Evolutionary conservation across 1,140 invertebrate species (phyloP).

Genomic region (Nasonia giraulti): DNA sequence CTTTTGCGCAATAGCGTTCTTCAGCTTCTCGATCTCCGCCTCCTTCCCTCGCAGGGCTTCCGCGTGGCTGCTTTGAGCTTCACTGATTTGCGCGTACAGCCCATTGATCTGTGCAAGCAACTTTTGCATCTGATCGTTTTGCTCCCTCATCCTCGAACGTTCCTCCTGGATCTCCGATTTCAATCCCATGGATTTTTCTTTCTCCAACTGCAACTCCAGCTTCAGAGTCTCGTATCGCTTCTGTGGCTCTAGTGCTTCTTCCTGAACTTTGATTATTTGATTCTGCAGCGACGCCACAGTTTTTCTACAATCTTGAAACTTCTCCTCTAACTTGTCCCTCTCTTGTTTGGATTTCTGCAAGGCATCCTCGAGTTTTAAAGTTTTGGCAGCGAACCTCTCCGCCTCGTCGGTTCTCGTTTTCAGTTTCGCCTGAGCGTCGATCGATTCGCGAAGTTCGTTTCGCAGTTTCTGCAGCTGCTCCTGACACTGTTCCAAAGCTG

Average conservation of each 20-base stretch:
- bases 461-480: conserved; percentile 63
- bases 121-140: conserved; percentile 61
- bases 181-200: conserved; percentile 57
- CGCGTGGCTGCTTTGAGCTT: conserved; percentile 60
- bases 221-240: conserved; percentile 64
- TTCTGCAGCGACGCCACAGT: conserved; percentile 60
- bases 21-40: conserved; percentile 60
- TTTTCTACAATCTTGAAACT: conserved; percentile 60
- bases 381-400: conserved; percentile 54
- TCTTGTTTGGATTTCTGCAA: conserved; percentile 62
- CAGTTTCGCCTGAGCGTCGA: conserved; percentile 55
- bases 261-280: conserved; percentile 57
- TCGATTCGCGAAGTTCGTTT: conserved; percentile 59
- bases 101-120: conserved; percentile 59
- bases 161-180: conserved; percentile 63
- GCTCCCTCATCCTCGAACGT: conserved; percentile 59
- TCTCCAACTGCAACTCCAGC: conserved; percentile 65
- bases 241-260: conserved; percentile 67
- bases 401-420: conserved; percentile 57
- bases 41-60: conserved; percentile 61
- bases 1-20: conserved; percentile 60
- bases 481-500: conserved; percentile 65
- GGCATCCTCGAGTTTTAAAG: conserved; percentile 61
- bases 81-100: conserved; percentile 63
- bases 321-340: conserved; percentile 63